Percentiles rank a stretch among this genome's conserved stretches.
These are phyloP conservation scores for Xenopus tropicalis DNA, from an alignment of 2,113 vertebrate genomes.

Conservation along the genomic window DNA sequence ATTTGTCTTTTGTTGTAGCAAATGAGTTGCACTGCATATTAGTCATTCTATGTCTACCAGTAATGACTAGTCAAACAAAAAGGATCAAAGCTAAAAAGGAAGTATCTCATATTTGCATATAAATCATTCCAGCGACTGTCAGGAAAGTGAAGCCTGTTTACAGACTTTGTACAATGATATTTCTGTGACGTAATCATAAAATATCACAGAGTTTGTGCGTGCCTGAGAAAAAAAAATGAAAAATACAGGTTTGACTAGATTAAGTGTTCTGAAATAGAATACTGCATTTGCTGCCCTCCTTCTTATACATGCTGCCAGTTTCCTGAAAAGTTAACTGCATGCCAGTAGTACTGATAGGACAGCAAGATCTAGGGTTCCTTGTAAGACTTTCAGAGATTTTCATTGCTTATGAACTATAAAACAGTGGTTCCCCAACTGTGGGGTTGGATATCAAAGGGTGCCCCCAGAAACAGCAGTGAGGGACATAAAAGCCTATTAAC, in stretches of 20 bases:
- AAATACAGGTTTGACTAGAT: neutral
- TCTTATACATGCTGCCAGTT: too few species aligned
- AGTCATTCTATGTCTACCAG: conserved; percentile 30
- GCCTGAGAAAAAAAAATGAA: neutral
- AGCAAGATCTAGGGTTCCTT: too few species aligned
- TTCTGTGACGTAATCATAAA: neutral
- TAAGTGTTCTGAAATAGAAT: neutral
- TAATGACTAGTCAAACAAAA: conserved; percentile 34
- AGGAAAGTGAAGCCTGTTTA: conserved; percentile 26
- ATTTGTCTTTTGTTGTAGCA: conserved; percentile 29
- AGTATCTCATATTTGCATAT: conserved; percentile 34
- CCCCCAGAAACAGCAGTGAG: too few species aligned
- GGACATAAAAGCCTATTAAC: too few species aligned
- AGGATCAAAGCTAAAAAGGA: conserved; percentile 23
- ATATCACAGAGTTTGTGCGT: neutral
- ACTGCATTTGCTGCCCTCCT: too few species aligned
- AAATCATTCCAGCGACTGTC: conserved; percentile 6
- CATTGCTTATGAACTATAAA: too few species aligned
- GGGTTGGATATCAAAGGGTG: too few species aligned
- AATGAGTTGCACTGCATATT: conserved; percentile 31
- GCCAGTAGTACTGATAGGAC: too few species aligned
- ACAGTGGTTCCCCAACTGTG: too few species aligned
- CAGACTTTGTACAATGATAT: conserved; percentile 18
- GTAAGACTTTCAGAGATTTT: too few species aligned
- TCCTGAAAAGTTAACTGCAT: too few species aligned